These are phyloP conservation scores for Lycaena phlaeas DNA, from an alignment of 2,888 invertebrate species.

Conservation along the genomic window DNA sequence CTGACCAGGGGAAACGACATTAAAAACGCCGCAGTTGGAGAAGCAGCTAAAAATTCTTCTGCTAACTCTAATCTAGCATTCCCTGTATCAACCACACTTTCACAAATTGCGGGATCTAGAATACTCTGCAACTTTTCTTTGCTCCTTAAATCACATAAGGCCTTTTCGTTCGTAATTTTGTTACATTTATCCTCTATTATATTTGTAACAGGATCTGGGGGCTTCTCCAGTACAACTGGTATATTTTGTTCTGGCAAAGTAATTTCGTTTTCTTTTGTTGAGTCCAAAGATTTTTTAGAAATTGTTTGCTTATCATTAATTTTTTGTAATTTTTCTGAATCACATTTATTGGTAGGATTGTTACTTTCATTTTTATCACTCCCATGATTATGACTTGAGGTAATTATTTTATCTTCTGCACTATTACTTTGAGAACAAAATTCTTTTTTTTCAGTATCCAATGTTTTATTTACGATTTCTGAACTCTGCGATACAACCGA, in stretches of 20 bases:
- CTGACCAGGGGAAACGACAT: conserved; percentile 83
- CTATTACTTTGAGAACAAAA: not conserved
- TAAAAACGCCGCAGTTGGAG: conserved; percentile 84
- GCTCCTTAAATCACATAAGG: conserved; percentile 30
- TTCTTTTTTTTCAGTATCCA: conserved; percentile 9
- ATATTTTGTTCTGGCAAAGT: conserved; percentile 5
- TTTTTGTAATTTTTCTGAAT: not conserved
- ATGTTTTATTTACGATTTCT: not conserved
- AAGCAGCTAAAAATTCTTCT: conserved; percentile 67
- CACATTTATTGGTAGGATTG: too few relatives aligned
- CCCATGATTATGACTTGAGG: not conserved
- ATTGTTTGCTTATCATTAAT: not conserved
- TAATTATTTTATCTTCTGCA: not conserved
- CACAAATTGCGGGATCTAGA: conserved; percentile 53
- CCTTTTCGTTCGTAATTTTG: conserved; percentile 27
- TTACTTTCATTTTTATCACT: too few relatives aligned
- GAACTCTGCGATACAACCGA: not conserved
- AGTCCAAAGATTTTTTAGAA: not conserved
- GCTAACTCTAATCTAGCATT: conserved; percentile 73
- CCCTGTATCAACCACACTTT: conserved; percentile 60
- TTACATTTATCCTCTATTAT: conserved; percentile 17
- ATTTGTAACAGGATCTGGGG: conserved; percentile 18
- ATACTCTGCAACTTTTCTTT: conserved; percentile 52
- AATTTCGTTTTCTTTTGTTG: conserved; percentile 1
- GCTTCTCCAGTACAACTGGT: conserved; percentile 16